phyloP scores from a whole-genome alignment of 1,140 invertebrate genomes.

The Hylyphantes graminicola region DNA sequence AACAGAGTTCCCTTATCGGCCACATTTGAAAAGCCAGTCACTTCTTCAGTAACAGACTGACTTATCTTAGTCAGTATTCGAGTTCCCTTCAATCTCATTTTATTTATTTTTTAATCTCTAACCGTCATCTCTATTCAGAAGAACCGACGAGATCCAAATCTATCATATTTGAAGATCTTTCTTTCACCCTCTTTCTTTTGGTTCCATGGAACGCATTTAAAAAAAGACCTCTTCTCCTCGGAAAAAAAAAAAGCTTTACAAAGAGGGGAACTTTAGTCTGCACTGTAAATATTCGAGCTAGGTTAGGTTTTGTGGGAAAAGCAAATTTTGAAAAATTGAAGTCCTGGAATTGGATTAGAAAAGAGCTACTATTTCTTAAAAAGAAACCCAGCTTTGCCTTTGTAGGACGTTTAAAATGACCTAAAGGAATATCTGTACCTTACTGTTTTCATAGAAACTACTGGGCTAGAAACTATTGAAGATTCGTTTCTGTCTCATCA shows the following conservation, averaged over 20 bases:
- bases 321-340: conserved; percentile 55
- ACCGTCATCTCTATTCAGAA: conserved; percentile 56
- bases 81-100: conserved; percentile 36
- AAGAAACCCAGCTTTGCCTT: background rate
- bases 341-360: conserved; percentile 33
- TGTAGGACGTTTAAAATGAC: background rate
- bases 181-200: conserved; percentile 6
- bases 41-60: conserved; percentile 18
- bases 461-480: background rate
- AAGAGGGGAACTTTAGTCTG: conserved; percentile 35
- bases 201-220: conserved; percentile 15
- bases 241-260: background rate
- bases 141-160: conserved; percentile 50
- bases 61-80: conserved; percentile 43
- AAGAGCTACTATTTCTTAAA: conserved; percentile 3
- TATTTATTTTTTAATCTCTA: conserved; percentile 56
- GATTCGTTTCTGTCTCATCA: background rate
- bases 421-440: background rate
- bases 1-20: conserved; percentile 45
- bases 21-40: conserved; percentile 41
- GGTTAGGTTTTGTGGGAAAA: conserved; percentile 1
- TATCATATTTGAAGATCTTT: conserved; percentile 56
- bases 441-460: background rate
- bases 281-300: conserved; percentile 46
- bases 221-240: background rate